Evolutionary conservation across 2,113 vertebrate genomes (phyloP), one percentile per base, ranked within the genome.

Genomic region (Noturus placidus): DNA sequence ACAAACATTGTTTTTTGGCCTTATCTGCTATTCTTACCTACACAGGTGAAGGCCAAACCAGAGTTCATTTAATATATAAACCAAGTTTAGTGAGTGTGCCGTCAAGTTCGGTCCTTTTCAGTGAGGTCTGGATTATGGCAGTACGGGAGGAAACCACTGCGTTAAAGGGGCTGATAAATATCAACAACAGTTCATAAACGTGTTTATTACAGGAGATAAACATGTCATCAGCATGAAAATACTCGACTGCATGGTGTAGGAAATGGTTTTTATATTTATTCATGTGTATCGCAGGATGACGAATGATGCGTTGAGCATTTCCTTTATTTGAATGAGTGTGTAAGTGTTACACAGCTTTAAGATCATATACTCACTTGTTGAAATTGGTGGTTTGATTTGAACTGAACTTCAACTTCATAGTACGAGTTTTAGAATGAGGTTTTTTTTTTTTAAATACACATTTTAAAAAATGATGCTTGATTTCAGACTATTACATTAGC

Each of bases 41-140:
- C 90, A 89, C 86, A 91, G 90, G 90, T 61, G 89, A 91, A 91
- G 92, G 88, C 88, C 59, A 86, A 92, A 86, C 89, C 86, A 92
- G 70, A 90, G 88, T 85, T 93, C 88, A 90, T 91, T 90, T 92
- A 89, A 85, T 90, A 89, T 82, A 87, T 90, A 91, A 91, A 90
- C 91, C 87, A 91, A 87, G 84, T 87, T 91, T 88, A 92, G 87
- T 91, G 89, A 90, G 91, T 87, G 90, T 92, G 90, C 85, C 89
- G 90, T 93, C 92, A 90, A 90, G 91, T 89, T 92, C 93, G 89
- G 93, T 91, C 92, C n/a, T 85, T 88, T 92, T 94, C 93, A 92
- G 91, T 93, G 91, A 91, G 84, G 87, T 93, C 93, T 93, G 92
- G 89, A 91, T 93, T 50, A 91, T 84, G 89, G 92, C 92, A 92